These are phyloP conservation scores for Sandelia bainsii DNA, from an alignment of 2,797 vertebrate genomes.

Conservation along the genomic window DNA sequence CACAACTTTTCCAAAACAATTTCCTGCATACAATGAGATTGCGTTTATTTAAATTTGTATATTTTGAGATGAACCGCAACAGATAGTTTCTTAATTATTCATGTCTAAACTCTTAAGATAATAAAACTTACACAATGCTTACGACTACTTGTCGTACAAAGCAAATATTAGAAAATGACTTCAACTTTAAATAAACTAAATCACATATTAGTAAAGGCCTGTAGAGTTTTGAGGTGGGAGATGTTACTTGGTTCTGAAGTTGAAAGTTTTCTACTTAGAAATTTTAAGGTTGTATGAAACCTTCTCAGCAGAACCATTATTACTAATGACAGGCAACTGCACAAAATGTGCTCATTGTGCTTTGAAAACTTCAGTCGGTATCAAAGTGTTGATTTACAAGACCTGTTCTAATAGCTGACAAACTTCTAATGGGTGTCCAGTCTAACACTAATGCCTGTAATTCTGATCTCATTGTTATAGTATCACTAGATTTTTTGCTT, in stretches of 20 bases:
- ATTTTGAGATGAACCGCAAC: not conserved
- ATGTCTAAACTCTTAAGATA: no score
- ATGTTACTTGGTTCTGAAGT: conserved; percentile 19
- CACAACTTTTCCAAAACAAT: not conserved
- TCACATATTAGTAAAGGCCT: not conserved
- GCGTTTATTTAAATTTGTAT: no score
- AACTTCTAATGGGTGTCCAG: conserved; percentile 24
- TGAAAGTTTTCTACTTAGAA: not conserved
- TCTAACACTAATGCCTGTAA: no score
- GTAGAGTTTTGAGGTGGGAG: not conserved
- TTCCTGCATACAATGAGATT: not conserved
- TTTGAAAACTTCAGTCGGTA: not conserved
- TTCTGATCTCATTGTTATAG: conserved; percentile 1
- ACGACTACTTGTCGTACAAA: no score
- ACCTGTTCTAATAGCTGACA: conserved; percentile 9
- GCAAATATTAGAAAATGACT: not conserved
- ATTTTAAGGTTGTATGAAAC: conserved; percentile 10
- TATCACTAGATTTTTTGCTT: conserved; percentile 8
- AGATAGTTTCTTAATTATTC: not conserved
- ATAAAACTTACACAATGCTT: no score
- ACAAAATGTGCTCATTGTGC: not conserved
- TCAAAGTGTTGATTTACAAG: conserved; percentile 31
- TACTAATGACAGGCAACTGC: not conserved
- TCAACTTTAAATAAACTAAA: not conserved
- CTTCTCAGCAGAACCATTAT: conserved; percentile 12